A percentile compares a stretch with the other conserved stretches of the same genome.
These are phyloP conservation scores for Synergus gifuensis DNA, from an alignment of 2,888 invertebrate genomes.

Conservation along the genomic window DNA sequence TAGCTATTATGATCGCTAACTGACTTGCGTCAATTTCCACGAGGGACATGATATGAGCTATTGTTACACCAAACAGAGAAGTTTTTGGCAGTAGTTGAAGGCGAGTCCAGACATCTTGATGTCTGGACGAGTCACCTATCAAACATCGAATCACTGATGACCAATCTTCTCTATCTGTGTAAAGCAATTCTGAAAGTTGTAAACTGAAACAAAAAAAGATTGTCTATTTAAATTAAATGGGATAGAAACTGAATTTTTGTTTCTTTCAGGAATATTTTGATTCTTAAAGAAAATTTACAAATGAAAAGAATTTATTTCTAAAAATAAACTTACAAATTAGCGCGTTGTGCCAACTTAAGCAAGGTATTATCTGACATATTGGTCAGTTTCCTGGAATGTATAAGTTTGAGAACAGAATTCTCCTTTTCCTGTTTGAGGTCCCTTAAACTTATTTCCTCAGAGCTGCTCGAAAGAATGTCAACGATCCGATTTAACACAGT, in stretches of 20 bases:
- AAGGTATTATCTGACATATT: slow-evolving; percentile 72
- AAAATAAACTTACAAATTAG: slow-evolving; percentile 71
- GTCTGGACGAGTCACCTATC: slow-evolving; percentile 67
- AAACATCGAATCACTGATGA: slow-evolving; percentile 73
- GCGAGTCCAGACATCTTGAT: slow-evolving; percentile 72
- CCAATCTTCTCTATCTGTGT: slow-evolving; percentile 74
- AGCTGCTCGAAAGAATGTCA: slow-evolving; percentile 68
- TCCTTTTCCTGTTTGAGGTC: slow-evolving; percentile 71
- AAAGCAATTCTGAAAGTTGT: slow-evolving; percentile 71
- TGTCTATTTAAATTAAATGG: neutral
- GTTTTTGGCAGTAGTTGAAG: slow-evolving; percentile 67
- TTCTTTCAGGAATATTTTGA: too few relatives aligned
- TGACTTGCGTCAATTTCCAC: slow-evolving; percentile 67
- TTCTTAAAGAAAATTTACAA: neutral
- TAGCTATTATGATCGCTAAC: slow-evolving; percentile 66
- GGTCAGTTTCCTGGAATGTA: slow-evolving; percentile 70
- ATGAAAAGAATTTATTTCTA: neutral
- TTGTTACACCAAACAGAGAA: slow-evolving; percentile 65
- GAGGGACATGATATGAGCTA: slow-evolving; percentile 62
- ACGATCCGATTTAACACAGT: slow-evolving; percentile 68
- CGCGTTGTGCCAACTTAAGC: slow-evolving; percentile 70
- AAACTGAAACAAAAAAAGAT: slow-evolving; percentile 63
- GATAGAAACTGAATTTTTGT: neutral
- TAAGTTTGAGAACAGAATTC: slow-evolving; percentile 69
- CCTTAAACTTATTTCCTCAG: slow-evolving; percentile 57